These are phyloP conservation scores for Drosophila melanosoma DNA, from an alignment of 2,888 invertebrate genomes.

Conservation along the genomic window DNA sequence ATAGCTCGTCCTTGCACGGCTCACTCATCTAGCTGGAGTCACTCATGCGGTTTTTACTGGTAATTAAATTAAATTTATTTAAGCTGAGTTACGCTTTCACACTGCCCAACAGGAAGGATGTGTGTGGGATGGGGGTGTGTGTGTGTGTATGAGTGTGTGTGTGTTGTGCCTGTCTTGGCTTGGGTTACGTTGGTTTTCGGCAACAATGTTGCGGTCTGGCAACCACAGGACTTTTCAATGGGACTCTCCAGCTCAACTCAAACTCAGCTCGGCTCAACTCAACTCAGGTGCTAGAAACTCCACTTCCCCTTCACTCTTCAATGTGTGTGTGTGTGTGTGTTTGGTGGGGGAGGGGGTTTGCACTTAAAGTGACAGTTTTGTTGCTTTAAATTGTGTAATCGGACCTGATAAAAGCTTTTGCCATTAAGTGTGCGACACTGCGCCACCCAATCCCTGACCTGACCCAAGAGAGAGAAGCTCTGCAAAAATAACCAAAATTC, in stretches of 20 bases:
- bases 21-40: slow-evolving; percentile 67
- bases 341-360: slow-evolving; percentile 14
- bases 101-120: slow-evolving; percentile 10
- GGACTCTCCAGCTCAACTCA: slow-evolving; percentile 33
- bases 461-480: slow-evolving; percentile 16
- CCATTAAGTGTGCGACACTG: slow-evolving; percentile 53
- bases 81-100: slow-evolving; percentile 71
- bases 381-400: slow-evolving; percentile 75
- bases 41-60: slow-evolving; percentile 81
- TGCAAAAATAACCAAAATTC: slow-evolving; percentile 49
- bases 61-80: slow-evolving; percentile 82
- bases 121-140: not conserved
- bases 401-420: slow-evolving; percentile 77
- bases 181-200: slow-evolving; percentile 77
- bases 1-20: slow-evolving; percentile 59
- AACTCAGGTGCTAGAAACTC: slow-evolving; percentile 55
- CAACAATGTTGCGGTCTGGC: slow-evolving; percentile 77
- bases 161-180: slow-evolving; percentile 52
- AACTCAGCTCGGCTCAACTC: slow-evolving; percentile 17
- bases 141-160: slow-evolving; percentile 7
- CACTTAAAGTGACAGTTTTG: slow-evolving; percentile 78
- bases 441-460: slow-evolving; percentile 36
- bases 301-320: not conserved
- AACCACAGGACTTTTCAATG: slow-evolving; percentile 67
- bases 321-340: no score